Conservation (phyloP, 2,113 vertebrate genomes). For the Machaerirhynchus nigripectus region DNA sequence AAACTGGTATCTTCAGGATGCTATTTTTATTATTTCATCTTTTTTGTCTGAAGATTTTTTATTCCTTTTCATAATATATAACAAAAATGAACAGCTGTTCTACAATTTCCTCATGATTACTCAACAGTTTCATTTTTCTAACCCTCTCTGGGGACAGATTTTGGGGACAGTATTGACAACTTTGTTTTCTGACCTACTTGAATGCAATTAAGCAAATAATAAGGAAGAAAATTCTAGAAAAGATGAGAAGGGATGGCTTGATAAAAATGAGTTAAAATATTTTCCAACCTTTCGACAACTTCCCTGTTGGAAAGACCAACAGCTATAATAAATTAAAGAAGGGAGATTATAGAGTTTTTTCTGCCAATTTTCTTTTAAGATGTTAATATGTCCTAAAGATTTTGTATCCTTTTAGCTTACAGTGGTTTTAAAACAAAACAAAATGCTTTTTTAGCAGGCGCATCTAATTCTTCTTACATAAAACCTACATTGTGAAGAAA, state of each 20-base stretch:
- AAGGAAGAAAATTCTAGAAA: neutral
- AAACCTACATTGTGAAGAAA: neutral
- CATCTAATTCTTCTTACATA: neutral
- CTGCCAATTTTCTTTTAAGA: neutral
- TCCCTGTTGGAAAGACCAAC: neutral
- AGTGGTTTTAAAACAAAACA: neutral
- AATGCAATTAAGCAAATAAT: neutral
- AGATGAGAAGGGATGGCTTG: neutral
- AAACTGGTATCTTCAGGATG: neutral
- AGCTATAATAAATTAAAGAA: neutral
- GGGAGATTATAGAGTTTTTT: neutral
- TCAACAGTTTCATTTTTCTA: neutral
- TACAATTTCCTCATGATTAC: neutral
- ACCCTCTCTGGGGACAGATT: neutral
- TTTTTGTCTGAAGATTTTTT: neutral
- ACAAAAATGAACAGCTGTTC: neutral
- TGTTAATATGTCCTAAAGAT: neutral
- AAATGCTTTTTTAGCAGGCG: neutral
- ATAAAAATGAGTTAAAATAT: conserved; percentile 1
- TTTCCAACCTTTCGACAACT: neutral
- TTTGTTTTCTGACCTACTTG: neutral
- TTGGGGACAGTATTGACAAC: neutral
- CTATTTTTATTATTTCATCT: neutral
- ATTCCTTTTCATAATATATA: neutral
- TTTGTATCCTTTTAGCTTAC: neutral